Percentiles rank a stretch among this genome's conserved stretches.
These are phyloP conservation scores for Edolisoma coerulescens DNA, from an alignment of 2,113 vertebrate species.

Conservation along the genomic window DNA sequence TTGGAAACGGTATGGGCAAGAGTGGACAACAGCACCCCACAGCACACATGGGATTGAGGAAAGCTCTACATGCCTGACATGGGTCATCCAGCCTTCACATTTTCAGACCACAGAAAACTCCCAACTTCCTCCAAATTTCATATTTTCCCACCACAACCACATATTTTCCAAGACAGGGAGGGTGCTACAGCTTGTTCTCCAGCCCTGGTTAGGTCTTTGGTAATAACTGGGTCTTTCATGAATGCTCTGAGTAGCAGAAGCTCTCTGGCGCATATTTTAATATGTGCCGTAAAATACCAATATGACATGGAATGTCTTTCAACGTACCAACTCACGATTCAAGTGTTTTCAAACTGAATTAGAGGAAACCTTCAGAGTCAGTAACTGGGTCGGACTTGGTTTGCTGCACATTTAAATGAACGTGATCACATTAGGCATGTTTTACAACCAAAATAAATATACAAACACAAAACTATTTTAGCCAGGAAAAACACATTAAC, in stretches of 20 bases:
- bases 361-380: not conserved
- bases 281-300: not conserved
- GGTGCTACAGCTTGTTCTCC: not conserved
- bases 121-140: not conserved
- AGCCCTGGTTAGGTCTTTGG: not conserved
- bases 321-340: not conserved
- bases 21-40: not conserved
- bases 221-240: not conserved
- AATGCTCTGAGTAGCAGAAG: not conserved
- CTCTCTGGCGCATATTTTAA: not conserved
- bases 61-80: not conserved
- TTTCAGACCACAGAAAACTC: not conserved
- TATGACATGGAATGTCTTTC: not conserved
- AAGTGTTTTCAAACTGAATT: not conserved
- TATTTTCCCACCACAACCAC: not conserved
- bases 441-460: not conserved
- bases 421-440: not conserved
- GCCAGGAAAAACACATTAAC: not conserved
- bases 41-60: not conserved
- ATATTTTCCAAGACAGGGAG: not conserved
- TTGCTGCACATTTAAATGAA: not conserved
- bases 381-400: not conserved
- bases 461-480: not conserved
- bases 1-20: not conserved
- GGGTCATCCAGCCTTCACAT: not conserved